These are phyloP conservation scores for Eucera pruinosa DNA, from an alignment of 2,888 invertebrate genomes.

Conservation along the genomic window DNA sequence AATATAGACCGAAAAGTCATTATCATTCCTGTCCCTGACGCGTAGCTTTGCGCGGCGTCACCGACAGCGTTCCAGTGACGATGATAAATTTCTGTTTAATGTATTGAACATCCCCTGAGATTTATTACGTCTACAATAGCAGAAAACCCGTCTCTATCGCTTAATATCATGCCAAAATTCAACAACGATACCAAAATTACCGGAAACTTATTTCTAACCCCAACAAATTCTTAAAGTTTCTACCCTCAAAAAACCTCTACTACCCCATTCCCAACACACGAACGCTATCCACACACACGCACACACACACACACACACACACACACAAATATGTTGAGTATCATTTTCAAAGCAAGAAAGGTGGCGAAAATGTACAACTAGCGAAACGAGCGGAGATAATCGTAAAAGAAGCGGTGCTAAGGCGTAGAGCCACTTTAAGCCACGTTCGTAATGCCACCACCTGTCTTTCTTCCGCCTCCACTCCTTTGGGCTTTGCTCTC, in stretches of 20 bases:
- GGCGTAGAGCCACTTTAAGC: conserved; percentile 67
- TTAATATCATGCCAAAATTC: background rate
- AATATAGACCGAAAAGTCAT: conserved; percentile 60
- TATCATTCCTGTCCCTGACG: conserved; percentile 55
- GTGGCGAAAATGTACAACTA: background rate
- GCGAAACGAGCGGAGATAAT: conserved; percentile 7
- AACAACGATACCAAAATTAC: background rate
- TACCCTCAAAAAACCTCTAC: background rate
- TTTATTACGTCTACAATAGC: conserved; percentile 42
- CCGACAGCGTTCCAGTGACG: conserved; percentile 59
- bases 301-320: no score
- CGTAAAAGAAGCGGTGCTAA: conserved; percentile 20
- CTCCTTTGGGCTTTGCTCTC: conserved; percentile 54
- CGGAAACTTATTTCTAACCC: background rate
- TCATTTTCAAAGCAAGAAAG: background rate
- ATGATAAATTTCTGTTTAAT: conserved; percentile 69
- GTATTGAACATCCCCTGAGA: conserved; percentile 56
- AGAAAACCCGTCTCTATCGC: conserved; percentile 32
- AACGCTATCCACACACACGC: no score
- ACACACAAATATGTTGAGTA: background rate
- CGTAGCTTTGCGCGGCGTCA: conserved; percentile 42
- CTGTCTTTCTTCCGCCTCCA: conserved; percentile 28
- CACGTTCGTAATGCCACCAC: conserved; percentile 69
- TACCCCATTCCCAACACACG: background rate
- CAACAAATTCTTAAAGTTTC: background rate